Evolutionary conservation across 2,888 invertebrate species (phyloP), one percentile per base, ranked within the genome.

Genomic region (Eristalinus sepulchralis): DNA sequence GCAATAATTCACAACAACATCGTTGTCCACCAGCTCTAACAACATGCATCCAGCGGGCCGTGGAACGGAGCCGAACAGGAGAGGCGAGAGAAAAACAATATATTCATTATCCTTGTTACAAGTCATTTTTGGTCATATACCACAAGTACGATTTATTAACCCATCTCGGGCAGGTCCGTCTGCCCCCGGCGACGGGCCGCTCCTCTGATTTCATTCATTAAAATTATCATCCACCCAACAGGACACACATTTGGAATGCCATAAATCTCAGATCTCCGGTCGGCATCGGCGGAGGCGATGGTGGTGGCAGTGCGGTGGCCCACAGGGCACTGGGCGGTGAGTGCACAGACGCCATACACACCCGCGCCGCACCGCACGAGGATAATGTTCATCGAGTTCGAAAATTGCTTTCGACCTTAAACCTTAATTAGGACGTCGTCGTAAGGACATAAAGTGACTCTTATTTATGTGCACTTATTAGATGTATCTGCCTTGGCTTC

Each of bases 31-130:
- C 83, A 27, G 78, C 63, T 78, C 73, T 83, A 86, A 83, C 83
- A 86, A 86, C 83, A 86, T 82, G 77, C 73, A 81, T 24, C 17
- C 39, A 2, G 22, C 10, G 11, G 57, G 57, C 22, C 13, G 57
- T 22, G 57, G 3, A 22, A 1, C 2, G 2, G 24, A 24, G 57
- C 13, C 24, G 27, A 27, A 57, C 11, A 24, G 24, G 57, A 57
- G 57, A 57, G 75, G 78, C 83, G 86, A 79, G 86, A 86, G 86
- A 86, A 86, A 83, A 86, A 86, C 86, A 86, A 86, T 86, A 86
- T 86, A 86, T 86, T 86, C 86, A 86, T 86, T 86, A 86, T 83
- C 86, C 86, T 79, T 86, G 86, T 86, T 83, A 86, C 86, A 86
- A 86, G 86, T 86, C 86, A 86, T 86, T 86, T 86, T 86, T 86